Conservation (phyloP, 2,113 vertebrate genomes). For the Neogobius melanostomus region DNA sequence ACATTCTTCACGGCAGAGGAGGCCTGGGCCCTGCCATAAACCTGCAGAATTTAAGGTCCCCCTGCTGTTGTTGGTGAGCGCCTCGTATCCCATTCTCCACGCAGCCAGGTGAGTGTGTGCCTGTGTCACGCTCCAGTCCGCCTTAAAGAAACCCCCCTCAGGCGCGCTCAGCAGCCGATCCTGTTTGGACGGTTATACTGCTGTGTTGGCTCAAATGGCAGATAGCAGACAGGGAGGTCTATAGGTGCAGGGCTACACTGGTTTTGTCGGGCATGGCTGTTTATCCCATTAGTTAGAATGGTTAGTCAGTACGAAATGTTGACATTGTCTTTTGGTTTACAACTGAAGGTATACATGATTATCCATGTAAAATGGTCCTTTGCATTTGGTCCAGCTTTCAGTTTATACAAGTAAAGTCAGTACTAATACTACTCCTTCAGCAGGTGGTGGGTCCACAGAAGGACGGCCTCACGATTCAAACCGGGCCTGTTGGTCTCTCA, state of each 20-base stretch:
- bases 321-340: too few species aligned
- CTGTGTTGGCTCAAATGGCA: conserved; percentile 42
- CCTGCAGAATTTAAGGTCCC: conserved; percentile 40
- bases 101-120: conserved; percentile 57
- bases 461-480: too few species aligned
- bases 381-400: too few species aligned
- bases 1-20: conserved; percentile 5
- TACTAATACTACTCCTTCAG: too few species aligned
- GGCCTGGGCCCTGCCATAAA: conserved; percentile 17
- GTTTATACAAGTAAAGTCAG: too few species aligned
- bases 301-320: conserved; percentile 15
- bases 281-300: conserved; percentile 45
- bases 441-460: too few species aligned
- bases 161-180: conserved; percentile 22
- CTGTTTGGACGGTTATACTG: conserved; percentile 34
- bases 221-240: conserved; percentile 11
- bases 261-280: conserved; percentile 42
- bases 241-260: not conserved
- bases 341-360: too few species aligned
- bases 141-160: conserved; percentile 25
- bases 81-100: conserved; percentile 66
- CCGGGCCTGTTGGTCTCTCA: too few species aligned
- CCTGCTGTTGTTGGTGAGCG: conserved; percentile 15
- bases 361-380: too few species aligned
- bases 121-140: conserved; percentile 32